Evolutionary conservation across 2,888 invertebrate species (phyloP).

Genomic region (Plagiodera versicolora): DNA sequence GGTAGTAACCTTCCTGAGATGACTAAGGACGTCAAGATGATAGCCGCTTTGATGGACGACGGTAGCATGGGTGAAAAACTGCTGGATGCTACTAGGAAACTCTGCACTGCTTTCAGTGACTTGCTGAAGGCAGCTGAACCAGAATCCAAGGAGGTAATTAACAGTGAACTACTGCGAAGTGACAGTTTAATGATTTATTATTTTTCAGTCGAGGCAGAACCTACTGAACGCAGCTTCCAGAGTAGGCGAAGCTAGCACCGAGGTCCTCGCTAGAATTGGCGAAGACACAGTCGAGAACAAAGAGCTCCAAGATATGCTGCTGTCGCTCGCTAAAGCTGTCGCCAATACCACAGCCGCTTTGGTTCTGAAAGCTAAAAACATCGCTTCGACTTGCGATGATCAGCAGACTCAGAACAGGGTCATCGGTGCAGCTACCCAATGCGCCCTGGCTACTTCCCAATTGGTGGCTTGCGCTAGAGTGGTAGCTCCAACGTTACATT

Average conservation of each 20-base stretch:
- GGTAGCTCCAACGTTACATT: slow-evolving; percentile 81
- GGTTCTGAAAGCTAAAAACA: slow-evolving; percentile 94
- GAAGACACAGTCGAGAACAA: slow-evolving; percentile 85
- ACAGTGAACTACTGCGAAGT: too few species aligned
- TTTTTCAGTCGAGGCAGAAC: slow-evolving; percentile 76
- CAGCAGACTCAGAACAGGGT: slow-evolving; percentile 83
- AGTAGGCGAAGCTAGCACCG: slow-evolving; percentile 95
- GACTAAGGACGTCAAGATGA: slow-evolving; percentile 89
- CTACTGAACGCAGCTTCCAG: slow-evolving; percentile 93
- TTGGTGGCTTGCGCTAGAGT: slow-evolving; percentile 97
- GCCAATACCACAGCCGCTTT: slow-evolving; percentile 97
- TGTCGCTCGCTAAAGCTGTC: slow-evolving; percentile 94
- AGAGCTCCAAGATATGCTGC: slow-evolving; percentile 84
- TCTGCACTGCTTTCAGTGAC: slow-evolving; percentile 93
- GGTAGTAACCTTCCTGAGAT: slow-evolving; percentile 96
- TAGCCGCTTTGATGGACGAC: slow-evolving; percentile 93
- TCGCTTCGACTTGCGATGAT: slow-evolving; percentile 86
- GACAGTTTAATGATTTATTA: too few species aligned
- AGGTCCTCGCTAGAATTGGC: slow-evolving; percentile 89
- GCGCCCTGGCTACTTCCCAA: slow-evolving; percentile 96
- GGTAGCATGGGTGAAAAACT: slow-evolving; percentile 80
- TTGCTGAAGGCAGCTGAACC: slow-evolving; percentile 95
- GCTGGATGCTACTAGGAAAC: slow-evolving; percentile 86
- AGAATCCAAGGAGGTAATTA: slow-evolving; percentile 76
- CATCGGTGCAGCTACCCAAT: slow-evolving; percentile 93